phyloP scores from a whole-genome alignment of 2,888 invertebrate species.

The Volucella bombylans region DNA sequence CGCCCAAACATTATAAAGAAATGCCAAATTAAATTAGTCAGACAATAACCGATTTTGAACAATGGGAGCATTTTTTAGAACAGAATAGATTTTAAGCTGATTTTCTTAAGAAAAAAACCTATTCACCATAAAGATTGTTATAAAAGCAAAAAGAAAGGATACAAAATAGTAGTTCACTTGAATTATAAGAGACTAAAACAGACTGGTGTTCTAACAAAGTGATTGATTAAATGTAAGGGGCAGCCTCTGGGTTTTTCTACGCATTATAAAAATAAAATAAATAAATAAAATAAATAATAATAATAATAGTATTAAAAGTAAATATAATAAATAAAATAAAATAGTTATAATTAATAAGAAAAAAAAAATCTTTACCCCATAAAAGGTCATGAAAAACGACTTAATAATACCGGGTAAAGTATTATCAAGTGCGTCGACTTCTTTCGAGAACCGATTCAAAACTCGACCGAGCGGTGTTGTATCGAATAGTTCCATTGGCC shows the following conservation, averaged over 20 bases:
- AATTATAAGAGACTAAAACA: background rate
- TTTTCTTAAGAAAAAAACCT: no score
- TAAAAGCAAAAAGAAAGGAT: constrained; percentile 14
- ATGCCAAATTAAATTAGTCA: no score
- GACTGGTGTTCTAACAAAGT: background rate
- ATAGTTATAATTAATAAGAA: constrained; percentile 5
- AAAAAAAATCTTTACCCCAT: constrained; percentile 82
- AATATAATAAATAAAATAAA: constrained; percentile 17
- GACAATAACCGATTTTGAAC: no score
- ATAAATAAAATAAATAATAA: constrained; percentile 20
- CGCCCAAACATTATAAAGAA: no score
- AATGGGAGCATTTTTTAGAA: no score
- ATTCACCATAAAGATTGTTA: no score
- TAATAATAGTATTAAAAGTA: constrained; percentile 4
- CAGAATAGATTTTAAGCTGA: no score
- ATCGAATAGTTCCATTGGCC: constrained; percentile 90
- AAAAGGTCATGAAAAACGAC: constrained; percentile 82
- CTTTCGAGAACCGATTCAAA: constrained; percentile 87
- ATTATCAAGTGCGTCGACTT: constrained; percentile 85
- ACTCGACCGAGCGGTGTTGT: constrained; percentile 90
- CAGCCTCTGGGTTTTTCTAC: background rate
- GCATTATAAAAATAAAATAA: background rate
- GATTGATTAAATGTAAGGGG: constrained; percentile 8
- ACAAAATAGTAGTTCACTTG: constrained; percentile 39
- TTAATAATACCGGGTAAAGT: constrained; percentile 82